Percentiles rank a stretch among this genome's conserved stretches.
Evolutionary conservation across 2,888 invertebrate genomes (phyloP).

Genomic region (Euphydryas editha): DNA sequence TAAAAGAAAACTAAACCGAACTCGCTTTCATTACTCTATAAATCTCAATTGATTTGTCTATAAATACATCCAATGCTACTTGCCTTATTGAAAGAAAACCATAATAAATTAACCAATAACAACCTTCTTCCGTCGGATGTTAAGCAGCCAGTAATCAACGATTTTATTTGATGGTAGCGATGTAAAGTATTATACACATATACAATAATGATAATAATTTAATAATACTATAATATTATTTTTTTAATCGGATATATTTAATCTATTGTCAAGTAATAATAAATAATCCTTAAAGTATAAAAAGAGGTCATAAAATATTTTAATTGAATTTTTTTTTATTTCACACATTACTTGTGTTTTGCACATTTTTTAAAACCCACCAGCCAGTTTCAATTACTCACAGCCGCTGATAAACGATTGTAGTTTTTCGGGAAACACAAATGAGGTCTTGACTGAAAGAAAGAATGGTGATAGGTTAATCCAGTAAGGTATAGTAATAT

Average conservation of each 20-base stretch:
- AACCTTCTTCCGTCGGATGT: conserved; percentile 38
- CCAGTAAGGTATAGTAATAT: too few relatives aligned
- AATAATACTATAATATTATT: not conserved
- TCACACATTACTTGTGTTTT: too few relatives aligned
- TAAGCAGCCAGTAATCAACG: conserved; percentile 36
- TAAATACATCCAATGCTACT: conserved; percentile 32
- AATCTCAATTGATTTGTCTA: conserved; percentile 36
- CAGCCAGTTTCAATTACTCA: too few relatives aligned
- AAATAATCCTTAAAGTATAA: not conserved
- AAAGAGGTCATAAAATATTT: not conserved
- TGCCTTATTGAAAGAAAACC: conserved; percentile 37
- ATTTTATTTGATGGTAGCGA: conserved; percentile 29
- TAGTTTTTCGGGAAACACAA: too few relatives aligned
- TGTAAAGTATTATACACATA: conserved; percentile 25
- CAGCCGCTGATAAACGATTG: too few relatives aligned
- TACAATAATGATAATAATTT: not conserved
- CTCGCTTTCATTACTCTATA: conserved; percentile 33
- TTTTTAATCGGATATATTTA: not conserved
- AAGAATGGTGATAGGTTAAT: too few relatives aligned
- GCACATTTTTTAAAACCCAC: too few relatives aligned
- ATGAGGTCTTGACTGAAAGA: too few relatives aligned
- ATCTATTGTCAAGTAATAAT: not conserved
- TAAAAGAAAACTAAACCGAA: conserved; percentile 17
- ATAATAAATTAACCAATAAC: conserved; percentile 39
- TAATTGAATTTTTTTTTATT: too few relatives aligned